Evolutionary conservation across 1,140 invertebrate genomes (phyloP).

Genomic region (Anadara kagoshimensis): DNA sequence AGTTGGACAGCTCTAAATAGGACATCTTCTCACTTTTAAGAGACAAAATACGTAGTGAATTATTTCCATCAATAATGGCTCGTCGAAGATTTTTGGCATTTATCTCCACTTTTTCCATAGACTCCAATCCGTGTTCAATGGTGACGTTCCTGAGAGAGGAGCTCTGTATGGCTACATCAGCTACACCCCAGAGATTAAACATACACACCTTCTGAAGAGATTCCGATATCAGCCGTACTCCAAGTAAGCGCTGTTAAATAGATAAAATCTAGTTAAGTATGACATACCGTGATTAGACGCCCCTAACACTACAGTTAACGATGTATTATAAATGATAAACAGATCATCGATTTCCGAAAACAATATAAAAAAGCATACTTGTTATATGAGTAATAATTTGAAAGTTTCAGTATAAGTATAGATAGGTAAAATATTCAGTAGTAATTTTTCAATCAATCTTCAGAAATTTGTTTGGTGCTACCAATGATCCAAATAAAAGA

Average conservation of each 20-base stretch:
- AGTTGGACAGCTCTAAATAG: constrained; percentile 59
- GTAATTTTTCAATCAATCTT: too few species aligned
- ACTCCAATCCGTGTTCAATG: constrained; percentile 63
- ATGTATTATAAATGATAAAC: neutral
- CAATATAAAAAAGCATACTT: too few species aligned
- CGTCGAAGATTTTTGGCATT: constrained; percentile 49
- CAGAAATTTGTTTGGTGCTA: too few species aligned
- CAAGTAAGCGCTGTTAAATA: constrained; percentile 60
- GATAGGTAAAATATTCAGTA: too few species aligned
- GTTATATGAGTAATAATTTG: too few species aligned
- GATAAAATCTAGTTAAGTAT: constrained; percentile 8
- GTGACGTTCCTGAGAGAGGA: constrained; percentile 53
- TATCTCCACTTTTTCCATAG: constrained; percentile 63
- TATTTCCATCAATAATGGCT: constrained; percentile 57
- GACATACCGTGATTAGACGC: neutral
- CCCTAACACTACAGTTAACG: neutral
- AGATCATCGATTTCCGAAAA: too few species aligned
- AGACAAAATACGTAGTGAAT: constrained; percentile 54
- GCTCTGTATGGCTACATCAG: constrained; percentile 61
- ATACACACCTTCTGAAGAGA: constrained; percentile 65
- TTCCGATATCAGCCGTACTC: constrained; percentile 57
- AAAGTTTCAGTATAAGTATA: too few species aligned
- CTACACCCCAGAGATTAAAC: constrained; percentile 64
- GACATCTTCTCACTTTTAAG: constrained; percentile 55
- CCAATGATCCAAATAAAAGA: too few species aligned